Evolutionary conservation across 92 coral and sea anemone species (phyloP), one percentile per base, ranked within the genome.

Genomic region (Zoanthus sansibaricus): DNA sequence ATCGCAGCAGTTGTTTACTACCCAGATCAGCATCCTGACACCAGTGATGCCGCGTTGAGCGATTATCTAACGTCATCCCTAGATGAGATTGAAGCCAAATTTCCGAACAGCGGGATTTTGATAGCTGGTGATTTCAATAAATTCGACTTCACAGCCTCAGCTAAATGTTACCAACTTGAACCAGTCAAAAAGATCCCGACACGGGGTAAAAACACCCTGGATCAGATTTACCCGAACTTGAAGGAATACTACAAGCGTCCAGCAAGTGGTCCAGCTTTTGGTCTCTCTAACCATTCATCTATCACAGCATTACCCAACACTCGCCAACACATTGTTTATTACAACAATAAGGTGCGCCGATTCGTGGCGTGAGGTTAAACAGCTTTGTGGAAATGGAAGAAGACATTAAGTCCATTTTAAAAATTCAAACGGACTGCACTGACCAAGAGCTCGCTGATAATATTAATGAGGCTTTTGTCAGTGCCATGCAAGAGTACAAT

Each of bases 61-160:
- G 73, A 88, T 64, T 88, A 83, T 82, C 59, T 83, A 77, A 88
- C 68, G 17, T 72, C 88, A 67, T 83, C 92, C 9, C 71, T 77
- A 52, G 86, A 84, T 51, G 45, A 89, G 14, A 77, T 77, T 59
- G 89, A 85, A 70, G 79, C 89, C 45, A 68, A 78, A 16, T 89
- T 83, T 48, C 88, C 82, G 76, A 89, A 70, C 66, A 82, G 91
- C 47, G 91, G 83, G 17, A 42, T 89, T 31, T 74, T 82, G 77
- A 18, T 89, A 74, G 58, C 87, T 25, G 25, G 0, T 25, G 25
- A 25, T 25, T 25, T 25, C 25, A 25, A 25, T 25, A 25, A 25
- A 25, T 25, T 25, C 25, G 25, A 25, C 25, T 25, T 25, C 25
- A 25, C 25, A 25, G 25, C 25, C 25, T 25, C 25, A 25, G 0